A percentile compares a stretch with the other conserved stretches of the same genome.
These are phyloP conservation scores for Pteria penguin DNA, from an alignment of 2,888 invertebrate species.

Conservation along the genomic window DNA sequence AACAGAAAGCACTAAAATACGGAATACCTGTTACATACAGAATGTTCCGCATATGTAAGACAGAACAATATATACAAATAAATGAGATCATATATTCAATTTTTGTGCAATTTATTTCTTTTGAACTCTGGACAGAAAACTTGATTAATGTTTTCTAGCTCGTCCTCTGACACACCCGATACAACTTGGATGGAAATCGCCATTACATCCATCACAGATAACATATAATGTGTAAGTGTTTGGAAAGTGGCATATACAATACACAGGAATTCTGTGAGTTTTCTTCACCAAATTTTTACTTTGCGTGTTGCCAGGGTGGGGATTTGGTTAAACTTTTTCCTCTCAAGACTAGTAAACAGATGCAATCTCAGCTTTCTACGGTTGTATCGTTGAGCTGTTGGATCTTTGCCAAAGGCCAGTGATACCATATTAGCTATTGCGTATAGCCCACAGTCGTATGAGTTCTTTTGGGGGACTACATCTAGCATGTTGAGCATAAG, in stretches of 20 bases:
- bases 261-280: neutral
- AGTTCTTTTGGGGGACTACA: neutral
- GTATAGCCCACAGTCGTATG: constrained; percentile 3
- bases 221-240: neutral
- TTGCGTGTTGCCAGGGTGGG: neutral
- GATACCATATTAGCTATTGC: constrained; percentile 11
- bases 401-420: constrained; percentile 1
- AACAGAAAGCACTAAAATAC: neutral
- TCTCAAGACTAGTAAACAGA: neutral
- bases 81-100: too few species aligned
- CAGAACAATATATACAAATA: neutral
- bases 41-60: neutral
- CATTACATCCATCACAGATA: neutral
- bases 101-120: neutral
- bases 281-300: neutral
- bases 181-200: neutral
- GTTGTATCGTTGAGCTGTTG: neutral
- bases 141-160: neutral
- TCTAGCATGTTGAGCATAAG: neutral
- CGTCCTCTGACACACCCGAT: neutral
- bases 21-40: neutral
- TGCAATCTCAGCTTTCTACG: neutral
- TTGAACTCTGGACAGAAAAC: neutral
- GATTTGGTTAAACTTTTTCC: neutral
- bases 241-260: neutral